phyloP scores from a whole-genome alignment of 2,113 vertebrate genomes.

The Sardina pilchardus region DNA sequence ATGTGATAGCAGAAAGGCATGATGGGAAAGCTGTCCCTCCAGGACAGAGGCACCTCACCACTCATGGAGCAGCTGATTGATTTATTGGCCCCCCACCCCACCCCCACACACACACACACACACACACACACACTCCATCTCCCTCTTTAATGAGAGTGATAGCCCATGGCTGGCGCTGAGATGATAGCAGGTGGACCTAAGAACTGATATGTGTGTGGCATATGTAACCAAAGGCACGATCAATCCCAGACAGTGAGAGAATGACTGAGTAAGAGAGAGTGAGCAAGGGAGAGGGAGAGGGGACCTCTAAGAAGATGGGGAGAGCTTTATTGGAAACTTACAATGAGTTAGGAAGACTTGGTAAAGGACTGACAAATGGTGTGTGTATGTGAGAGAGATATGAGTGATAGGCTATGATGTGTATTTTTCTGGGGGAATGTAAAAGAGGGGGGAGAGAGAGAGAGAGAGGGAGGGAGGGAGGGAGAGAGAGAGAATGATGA shows the following conservation, averaged over 20 bases:
- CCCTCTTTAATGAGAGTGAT: conserved; percentile 75
- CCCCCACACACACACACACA: conserved; percentile 31
- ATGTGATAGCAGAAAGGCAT: conserved; percentile 54
- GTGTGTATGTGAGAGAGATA: not conserved
- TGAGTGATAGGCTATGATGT: too few species aligned
- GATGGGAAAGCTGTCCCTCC: conserved; percentile 59
- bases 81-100: conserved; percentile 65
- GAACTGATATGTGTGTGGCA: conserved; percentile 64
- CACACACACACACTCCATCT: conserved; percentile 45
- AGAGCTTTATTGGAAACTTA: conserved; percentile 7
- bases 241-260: conserved; percentile 54
- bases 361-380: not conserved
- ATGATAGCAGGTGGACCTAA: conserved; percentile 54
- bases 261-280: too few species aligned
- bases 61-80: conserved; percentile 71
- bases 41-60: conserved; percentile 63
- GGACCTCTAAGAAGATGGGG: not conserved
- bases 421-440: not conserved
- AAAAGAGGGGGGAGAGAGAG: not conserved
- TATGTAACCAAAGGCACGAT: conserved; percentile 62
- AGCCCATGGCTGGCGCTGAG: conserved; percentile 63
- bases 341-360: not conserved
- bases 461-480: not conserved
- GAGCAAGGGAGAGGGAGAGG: conserved; percentile 34
- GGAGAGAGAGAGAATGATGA: not conserved